phyloP scores from a whole-genome alignment of 2,797 vertebrate genomes.

The Prionace glauca region DNA sequence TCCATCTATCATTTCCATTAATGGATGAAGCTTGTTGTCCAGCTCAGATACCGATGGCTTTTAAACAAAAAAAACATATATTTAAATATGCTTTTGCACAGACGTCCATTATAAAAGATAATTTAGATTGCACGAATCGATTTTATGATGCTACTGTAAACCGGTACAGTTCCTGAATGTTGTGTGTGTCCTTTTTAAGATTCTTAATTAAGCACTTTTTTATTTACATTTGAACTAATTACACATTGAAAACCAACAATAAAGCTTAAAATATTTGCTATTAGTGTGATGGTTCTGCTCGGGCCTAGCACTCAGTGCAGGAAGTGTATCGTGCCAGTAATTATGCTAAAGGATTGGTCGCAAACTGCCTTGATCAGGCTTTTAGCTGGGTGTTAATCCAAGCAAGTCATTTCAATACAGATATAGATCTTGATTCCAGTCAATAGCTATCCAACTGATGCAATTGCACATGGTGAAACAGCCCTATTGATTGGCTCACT shows the following conservation, averaged over 20 bases:
- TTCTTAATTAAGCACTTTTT: constrained; percentile 98
- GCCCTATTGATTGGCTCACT: constrained; percentile 32
- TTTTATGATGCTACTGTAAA: constrained; percentile 77
- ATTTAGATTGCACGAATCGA: constrained; percentile 73
- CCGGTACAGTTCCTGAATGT: constrained; percentile 87
- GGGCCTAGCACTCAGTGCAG: constrained; percentile 34
- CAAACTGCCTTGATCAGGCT: constrained; percentile 38
- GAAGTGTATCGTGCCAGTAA: constrained; percentile 37
- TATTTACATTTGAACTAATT: constrained; percentile 98
- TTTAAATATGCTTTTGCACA: constrained; percentile 51
- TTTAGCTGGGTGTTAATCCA: constrained; percentile 39
- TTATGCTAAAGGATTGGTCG: constrained; percentile 37
- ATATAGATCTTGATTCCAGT: constrained; percentile 39
- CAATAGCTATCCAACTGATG: constrained; percentile 38
- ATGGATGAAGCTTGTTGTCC: constrained; percentile 86
- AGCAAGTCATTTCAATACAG: constrained; percentile 39
- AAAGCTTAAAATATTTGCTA: constrained; percentile 69
- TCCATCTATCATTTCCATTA: constrained; percentile 67
- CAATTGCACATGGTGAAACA: constrained; percentile 38
- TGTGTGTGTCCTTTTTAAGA: constrained; percentile 96
- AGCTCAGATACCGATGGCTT: constrained; percentile 69
- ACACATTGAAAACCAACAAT: constrained; percentile 89
- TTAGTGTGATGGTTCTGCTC: constrained; percentile 51
- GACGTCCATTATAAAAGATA: constrained; percentile 43
- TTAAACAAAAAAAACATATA: constrained; percentile 49